These are phyloP conservation scores for Drosophila parvula DNA, from an alignment of 1,140 invertebrate species.

Conservation along the genomic window DNA sequence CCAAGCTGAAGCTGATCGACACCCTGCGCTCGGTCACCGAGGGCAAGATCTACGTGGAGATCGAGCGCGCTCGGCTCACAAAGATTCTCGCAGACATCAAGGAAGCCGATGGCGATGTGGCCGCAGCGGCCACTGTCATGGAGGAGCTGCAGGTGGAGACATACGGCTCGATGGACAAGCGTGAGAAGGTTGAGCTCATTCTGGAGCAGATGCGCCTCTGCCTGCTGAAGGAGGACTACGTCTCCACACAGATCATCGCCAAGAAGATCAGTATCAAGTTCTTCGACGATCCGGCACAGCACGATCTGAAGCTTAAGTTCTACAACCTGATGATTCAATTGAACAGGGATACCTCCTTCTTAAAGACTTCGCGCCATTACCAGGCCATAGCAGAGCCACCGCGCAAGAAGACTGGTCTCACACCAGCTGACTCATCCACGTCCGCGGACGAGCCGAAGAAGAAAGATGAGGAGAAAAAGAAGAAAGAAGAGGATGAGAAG, in stretches of 20 bases:
- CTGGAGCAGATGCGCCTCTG: slow-evolving; percentile 99
- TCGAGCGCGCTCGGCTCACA: slow-evolving; percentile 97
- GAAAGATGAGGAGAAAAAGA: slow-evolving; percentile 69
- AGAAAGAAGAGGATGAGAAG: slow-evolving; percentile 64
- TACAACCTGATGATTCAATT: slow-evolving; percentile 97
- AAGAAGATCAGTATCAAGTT: slow-evolving; percentile 99
- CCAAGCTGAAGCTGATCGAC: slow-evolving; percentile 97
- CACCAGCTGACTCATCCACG: slow-evolving; percentile 50
- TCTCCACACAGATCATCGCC: slow-evolving; percentile 99
- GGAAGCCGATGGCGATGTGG: slow-evolving; percentile 95
- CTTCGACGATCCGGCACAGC: slow-evolving; percentile 91
- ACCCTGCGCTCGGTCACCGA: slow-evolving; percentile 97
- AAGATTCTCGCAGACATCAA: slow-evolving; percentile 96
- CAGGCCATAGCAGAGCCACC: slow-evolving; percentile 93
- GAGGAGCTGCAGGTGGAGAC: slow-evolving; percentile 99
- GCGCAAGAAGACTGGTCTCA: slow-evolving; percentile 84
- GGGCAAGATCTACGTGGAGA: slow-evolving; percentile 99
- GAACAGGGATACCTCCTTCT: slow-evolving; percentile 97
- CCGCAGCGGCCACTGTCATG: slow-evolving; percentile 95
- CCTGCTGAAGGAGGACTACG: slow-evolving; percentile 97
- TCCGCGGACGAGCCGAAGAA: slow-evolving; percentile 66
- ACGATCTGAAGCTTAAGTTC: slow-evolving; percentile 95
- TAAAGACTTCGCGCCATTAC: slow-evolving; percentile 97
- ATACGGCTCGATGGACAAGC: slow-evolving; percentile 99
- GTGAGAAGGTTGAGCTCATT: slow-evolving; percentile 98